Evolutionary conservation across 2,888 invertebrate species (phyloP), one percentile per base, ranked within the genome.

Genomic region (Cryptus viduatorius): DNA sequence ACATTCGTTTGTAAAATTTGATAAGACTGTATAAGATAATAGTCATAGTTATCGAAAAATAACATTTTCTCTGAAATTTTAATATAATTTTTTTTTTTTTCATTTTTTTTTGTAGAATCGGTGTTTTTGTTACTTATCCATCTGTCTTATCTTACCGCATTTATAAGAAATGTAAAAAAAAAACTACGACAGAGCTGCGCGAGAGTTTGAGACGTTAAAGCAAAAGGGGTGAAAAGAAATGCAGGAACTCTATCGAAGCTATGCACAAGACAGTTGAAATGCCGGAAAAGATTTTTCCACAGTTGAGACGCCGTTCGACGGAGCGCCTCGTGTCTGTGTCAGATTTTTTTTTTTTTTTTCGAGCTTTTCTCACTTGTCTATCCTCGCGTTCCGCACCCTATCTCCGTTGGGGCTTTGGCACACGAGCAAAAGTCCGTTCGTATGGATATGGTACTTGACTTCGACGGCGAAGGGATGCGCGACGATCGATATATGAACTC

Each of bases 401-500:
- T 29, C 67, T 50, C 56, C 31, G 37, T 64, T 65, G n/a, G 50
- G 65, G 48, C 69, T 46, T 73, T 64, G 48, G 77, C 80, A 46
- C 48, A 61, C 68, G 68, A 78, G 68, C 61, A 42, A 87, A 86
- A 85, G 67, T 84, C 85, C 78, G 86, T 88, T 86, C 90, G 86
- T 87, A 90, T 88, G 89, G 90, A 90, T 90, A 90, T 88, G 89
- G 90, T 89, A 90, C 91, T 92, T 89, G 90, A 92, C 90, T 61
- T 31, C 50, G 77, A 73, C 87, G 77, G 78, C 87, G 79, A 87
- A 89, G 87, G 89, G 88, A 86, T 87, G 31, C 29, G 87, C 42
- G 86, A 85, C 91, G 91, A 93, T 93, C 93, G 90, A 94, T 93
- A 92, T 91, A 92, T 91, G 93, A 93, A 92, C 92, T 92, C 87